Evolutionary conservation across 1,140 invertebrate genomes (phyloP).

Genomic region (Aphaenogaster rudis): DNA sequence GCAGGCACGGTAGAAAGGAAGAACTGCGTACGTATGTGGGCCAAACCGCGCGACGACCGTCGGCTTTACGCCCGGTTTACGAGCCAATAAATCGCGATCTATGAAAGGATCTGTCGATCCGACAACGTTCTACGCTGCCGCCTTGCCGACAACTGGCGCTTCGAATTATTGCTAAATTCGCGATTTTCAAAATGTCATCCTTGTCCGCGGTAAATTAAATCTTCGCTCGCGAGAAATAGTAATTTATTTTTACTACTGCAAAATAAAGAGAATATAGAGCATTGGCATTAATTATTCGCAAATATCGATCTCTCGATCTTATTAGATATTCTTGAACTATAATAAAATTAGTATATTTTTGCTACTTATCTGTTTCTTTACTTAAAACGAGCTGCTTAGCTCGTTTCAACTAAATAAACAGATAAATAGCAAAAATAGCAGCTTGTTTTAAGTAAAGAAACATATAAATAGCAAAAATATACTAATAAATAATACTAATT

Average conservation of each 20-base stretch:
- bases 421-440: too few species aligned
- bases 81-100: slow-evolving; percentile 84
- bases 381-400: background rate
- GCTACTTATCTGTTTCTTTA: too few species aligned
- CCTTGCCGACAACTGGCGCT: slow-evolving; percentile 15
- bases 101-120: slow-evolving; percentile 82
- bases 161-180: slow-evolving; percentile 17
- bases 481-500: too few species aligned
- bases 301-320: background rate
- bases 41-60: slow-evolving; percentile 76
- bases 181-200: slow-evolving; percentile 31
- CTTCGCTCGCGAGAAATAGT: background rate
- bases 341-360: background rate
- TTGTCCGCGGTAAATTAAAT: slow-evolving; percentile 31
- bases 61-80: slow-evolving; percentile 79
- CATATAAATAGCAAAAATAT: background rate
- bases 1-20: slow-evolving; percentile 2
- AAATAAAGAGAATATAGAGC: background rate
- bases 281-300: background rate
- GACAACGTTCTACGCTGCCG: slow-evolving; percentile 39
- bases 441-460: background rate
- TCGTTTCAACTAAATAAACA: too few species aligned
- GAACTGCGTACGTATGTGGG: slow-evolving; percentile 76
- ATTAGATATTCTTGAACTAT: background rate
- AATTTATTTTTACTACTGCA: background rate